phyloP scores from a whole-genome alignment of 2,797 vertebrate genomes.

The Hoplostethus mediterraneus region DNA sequence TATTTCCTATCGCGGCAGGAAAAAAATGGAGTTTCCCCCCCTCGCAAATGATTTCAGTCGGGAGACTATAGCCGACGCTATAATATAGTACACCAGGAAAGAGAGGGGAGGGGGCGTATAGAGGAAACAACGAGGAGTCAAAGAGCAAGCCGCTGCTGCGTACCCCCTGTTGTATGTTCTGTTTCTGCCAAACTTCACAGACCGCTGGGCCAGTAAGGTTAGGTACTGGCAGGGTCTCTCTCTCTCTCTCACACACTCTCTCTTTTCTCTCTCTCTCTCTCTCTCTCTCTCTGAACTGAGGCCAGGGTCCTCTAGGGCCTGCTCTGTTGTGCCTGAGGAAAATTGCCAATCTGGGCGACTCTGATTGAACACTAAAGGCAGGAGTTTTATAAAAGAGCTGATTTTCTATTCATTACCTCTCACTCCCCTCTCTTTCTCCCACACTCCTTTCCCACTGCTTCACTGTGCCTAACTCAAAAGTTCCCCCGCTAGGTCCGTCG shows the following conservation, averaged over 20 bases:
- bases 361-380: slow-evolving; percentile 84
- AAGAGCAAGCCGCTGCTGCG: slow-evolving; percentile 61
- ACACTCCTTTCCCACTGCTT: slow-evolving; percentile 58
- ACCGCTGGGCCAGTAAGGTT: slow-evolving; percentile 43
- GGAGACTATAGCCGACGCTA: slow-evolving; percentile 27
- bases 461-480: slow-evolving; percentile 55
- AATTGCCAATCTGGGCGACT: slow-evolving; percentile 81
- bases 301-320: slow-evolving; percentile 73
- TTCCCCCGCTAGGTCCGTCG: slow-evolving; percentile 64
- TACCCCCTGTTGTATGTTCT: slow-evolving; percentile 61
- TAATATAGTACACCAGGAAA: too few relatives aligned
- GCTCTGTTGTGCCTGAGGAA: slow-evolving; percentile 79
- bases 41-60: slow-evolving; percentile 47
- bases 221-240: slow-evolving; percentile 38
- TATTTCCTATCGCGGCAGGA: slow-evolving; percentile 59
- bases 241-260: slow-evolving; percentile 1
- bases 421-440: slow-evolving; percentile 64
- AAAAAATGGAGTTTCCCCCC: slow-evolving; percentile 42
- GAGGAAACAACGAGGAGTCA: slow-evolving; percentile 42
- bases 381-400: slow-evolving; percentile 82
- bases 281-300: slow-evolving; percentile 62
- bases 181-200: slow-evolving; percentile 71
- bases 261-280: slow-evolving; percentile 8
- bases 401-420: slow-evolving; percentile 85
- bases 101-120: slow-evolving; percentile 35